These are phyloP conservation scores for Brachyhypopomus gauderio DNA, from an alignment of 2,113 vertebrate genomes.

Conservation along the genomic window DNA sequence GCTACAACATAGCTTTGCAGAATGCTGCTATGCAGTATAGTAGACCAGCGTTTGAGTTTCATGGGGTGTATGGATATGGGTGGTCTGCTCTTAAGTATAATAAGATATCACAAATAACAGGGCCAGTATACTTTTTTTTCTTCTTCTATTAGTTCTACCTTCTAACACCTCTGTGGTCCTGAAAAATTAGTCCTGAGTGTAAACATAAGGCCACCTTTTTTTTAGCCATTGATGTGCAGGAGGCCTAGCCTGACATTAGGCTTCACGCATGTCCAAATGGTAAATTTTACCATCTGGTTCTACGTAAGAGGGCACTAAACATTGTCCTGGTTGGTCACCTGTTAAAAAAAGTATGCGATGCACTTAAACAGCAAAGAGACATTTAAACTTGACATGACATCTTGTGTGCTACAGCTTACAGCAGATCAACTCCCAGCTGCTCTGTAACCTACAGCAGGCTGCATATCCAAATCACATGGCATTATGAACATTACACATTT, in stretches of 20 bases:
- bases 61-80: background rate
- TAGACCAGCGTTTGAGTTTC: background rate
- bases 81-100: background rate
- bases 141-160: background rate
- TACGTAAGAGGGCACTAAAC: no score
- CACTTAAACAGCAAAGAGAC: no score
- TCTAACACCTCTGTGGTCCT: background rate
- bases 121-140: background rate
- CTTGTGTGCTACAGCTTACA: background rate
- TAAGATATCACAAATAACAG: background rate
- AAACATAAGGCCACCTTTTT: background rate
- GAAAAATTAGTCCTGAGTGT: background rate
- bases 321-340: no score
- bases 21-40: background rate
- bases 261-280: background rate
- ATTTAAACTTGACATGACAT: no score
- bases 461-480: no score
- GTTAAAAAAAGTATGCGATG: no score
- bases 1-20: background rate
- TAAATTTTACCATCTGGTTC: background rate
- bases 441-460: background rate
- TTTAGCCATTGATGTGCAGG: background rate
- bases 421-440: background rate
- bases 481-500: no score
- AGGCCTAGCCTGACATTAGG: background rate